Base-by-base conservation (phyloP, 2,888 invertebrate species). In the Gerosis bhagava region DNA sequence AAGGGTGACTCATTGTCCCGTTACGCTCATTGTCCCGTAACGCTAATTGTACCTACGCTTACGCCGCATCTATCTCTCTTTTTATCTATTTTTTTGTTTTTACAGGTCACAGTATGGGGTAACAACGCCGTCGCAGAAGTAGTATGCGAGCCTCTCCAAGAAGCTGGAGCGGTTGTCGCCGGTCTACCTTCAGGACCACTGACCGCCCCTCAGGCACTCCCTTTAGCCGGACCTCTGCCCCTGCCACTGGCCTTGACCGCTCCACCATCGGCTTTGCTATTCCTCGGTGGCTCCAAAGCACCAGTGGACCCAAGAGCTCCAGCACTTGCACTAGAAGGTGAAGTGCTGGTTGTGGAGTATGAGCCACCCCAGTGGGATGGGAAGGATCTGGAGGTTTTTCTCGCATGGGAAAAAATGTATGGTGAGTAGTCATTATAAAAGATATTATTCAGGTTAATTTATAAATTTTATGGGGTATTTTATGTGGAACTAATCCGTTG, bases 211-310 rank as follows among this genome's bases (percentile, higher is more conserved):
- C 63, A 83, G 1, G 70, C 70, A 5, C 68, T 77, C 1, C 70
- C 72, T 0, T 54, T 84, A 13, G 78, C 83, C 0, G 64, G 72
- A 0, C 83, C 87, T 0, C 61, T 69, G 1, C 59, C 71, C 2
- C 59, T 65, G 0, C 60, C 71, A 0, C 58, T 64, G 1, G 63
- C 56, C 1, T 49, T 75, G 0, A 49, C 66, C 0, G 63, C 74
- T 0, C 82, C 89, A 3, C 86, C 86, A 0, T 70, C 76, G 0
- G 88, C 90, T 0, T 70, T 91, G 28, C 75, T 92, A 32, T 88
- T 91, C 49, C 86, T 93, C 22, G 92, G 92, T 25, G 93, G 92
- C 1, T 92, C 91, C 5, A 90, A 91, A 62, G 92, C 93, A 16
- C 91, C 91, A 22, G 91, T 93, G 28, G 92, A 92, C 56, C 90